Evolutionary conservation across 2,888 invertebrate species (phyloP).

Genomic region (Volucella zonaria): DNA sequence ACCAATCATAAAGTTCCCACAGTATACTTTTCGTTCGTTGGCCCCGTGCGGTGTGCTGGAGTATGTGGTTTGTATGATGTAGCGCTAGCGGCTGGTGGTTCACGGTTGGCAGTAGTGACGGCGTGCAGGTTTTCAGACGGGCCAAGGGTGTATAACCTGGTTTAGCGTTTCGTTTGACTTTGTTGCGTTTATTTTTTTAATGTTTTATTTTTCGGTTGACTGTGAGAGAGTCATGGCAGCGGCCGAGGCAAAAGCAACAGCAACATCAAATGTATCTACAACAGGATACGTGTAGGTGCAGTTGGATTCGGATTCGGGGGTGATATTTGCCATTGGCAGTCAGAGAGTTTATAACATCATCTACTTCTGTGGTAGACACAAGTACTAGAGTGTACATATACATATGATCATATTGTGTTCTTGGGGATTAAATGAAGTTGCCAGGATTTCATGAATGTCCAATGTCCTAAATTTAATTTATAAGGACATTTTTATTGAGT

Average conservation of each 20-base stretch:
- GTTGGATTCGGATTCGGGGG: slow-evolving; percentile 45
- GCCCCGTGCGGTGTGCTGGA: slow-evolving; percentile 60
- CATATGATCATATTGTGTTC: slow-evolving; percentile 32
- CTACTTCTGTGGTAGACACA: slow-evolving; percentile 42
- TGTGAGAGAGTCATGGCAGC: slow-evolving; percentile 49
- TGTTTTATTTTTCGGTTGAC: slow-evolving; percentile 9
- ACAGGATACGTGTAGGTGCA: slow-evolving; percentile 63
- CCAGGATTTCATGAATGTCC: slow-evolving; percentile 10
- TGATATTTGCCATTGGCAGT: slow-evolving; percentile 72
- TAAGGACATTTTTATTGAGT: neutral
- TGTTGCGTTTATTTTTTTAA: neutral
- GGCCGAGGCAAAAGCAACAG: neutral
- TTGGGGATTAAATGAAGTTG: slow-evolving; percentile 29
- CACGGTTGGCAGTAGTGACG: neutral
- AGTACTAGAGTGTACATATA: slow-evolving; percentile 23
- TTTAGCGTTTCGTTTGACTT: slow-evolving; percentile 53
- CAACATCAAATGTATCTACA: neutral
- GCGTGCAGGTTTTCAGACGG: slow-evolving; percentile 53
- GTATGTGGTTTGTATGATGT: slow-evolving; percentile 38
- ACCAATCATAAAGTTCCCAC: slow-evolving; percentile 78
- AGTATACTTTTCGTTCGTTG: slow-evolving; percentile 75
- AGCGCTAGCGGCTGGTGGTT: slow-evolving; percentile 1
- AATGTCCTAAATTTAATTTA: slow-evolving; percentile 31
- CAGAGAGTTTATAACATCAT: slow-evolving; percentile 68
- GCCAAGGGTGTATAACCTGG: slow-evolving; percentile 30